phyloP scores from a whole-genome alignment of 2,113 vertebrate genomes.

The western clawed frog (Xenopus tropicalis) region DNA sequence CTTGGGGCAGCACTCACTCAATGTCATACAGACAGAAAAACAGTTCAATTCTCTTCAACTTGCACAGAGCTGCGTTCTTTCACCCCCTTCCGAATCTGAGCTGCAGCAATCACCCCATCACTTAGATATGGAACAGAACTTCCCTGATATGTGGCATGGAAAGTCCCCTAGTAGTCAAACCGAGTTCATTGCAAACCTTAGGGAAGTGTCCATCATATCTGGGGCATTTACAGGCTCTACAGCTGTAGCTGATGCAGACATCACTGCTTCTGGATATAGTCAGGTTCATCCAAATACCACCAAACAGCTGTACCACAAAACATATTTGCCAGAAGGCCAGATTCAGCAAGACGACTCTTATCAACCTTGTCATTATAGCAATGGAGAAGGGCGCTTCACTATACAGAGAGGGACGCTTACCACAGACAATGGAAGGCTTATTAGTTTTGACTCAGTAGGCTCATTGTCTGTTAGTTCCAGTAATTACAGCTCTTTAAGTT shows the following conservation, averaged over 20 bases:
- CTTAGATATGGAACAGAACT: constrained; percentile 77
- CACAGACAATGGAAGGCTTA: constrained; percentile 88
- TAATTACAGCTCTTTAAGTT: constrained; percentile 94
- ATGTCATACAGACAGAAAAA: constrained; percentile 78
- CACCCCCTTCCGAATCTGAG: constrained; percentile 88
- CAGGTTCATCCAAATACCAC: constrained; percentile 78
- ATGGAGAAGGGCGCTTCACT: constrained; percentile 86
- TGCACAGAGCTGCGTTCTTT: constrained; percentile 86
- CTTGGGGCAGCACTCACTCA: constrained; percentile 76
- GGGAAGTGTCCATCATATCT: constrained; percentile 70
- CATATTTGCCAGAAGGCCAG: constrained; percentile 81
- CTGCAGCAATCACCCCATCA: constrained; percentile 88
- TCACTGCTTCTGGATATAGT: constrained; percentile 77
- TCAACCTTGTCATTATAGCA: constrained; percentile 86
- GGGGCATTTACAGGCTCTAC: constrained; percentile 70
- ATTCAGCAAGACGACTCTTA: constrained; percentile 84
- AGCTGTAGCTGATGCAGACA: constrained; percentile 65
- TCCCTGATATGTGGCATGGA: constrained; percentile 77
- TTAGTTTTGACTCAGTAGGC: constrained; percentile 95
- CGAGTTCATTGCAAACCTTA: constrained; percentile 73
- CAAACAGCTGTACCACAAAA: constrained; percentile 89
- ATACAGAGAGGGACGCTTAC: constrained; percentile 88
- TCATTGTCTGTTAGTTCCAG: constrained; percentile 90
- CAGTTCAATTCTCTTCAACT: constrained; percentile 85
- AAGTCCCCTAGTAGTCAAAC: constrained; percentile 65